A percentile compares a stretch with the other conserved stretches of the same genome.
Evolutionary conservation across 2,113 vertebrate genomes (phyloP).

Genomic region (Hemichromis elongatus): DNA sequence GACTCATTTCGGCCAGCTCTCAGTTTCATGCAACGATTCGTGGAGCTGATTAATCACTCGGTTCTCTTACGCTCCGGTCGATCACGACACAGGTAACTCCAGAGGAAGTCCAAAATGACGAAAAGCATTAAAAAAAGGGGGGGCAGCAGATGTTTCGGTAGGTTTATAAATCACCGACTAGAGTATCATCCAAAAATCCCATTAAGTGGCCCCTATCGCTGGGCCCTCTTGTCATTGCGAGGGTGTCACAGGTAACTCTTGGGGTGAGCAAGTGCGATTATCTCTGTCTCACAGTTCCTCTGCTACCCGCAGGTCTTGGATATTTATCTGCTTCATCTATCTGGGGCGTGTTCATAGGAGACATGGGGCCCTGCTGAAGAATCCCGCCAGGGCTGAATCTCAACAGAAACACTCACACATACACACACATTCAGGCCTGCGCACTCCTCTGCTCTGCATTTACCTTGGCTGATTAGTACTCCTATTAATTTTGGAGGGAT

Average conservation of each 20-base stretch:
- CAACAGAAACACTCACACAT: background rate
- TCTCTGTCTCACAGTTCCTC: conserved; percentile 64
- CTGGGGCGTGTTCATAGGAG: conserved; percentile 80
- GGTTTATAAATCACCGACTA: conserved; percentile 23
- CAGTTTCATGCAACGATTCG: conserved; percentile 52
- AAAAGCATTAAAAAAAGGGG: conserved; percentile 35
- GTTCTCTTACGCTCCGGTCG: conserved; percentile 41
- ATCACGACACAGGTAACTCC: conserved; percentile 60
- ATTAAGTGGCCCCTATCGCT: conserved; percentile 34
- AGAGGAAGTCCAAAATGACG: conserved; percentile 61
- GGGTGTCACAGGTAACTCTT: conserved; percentile 74
- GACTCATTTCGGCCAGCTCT: conserved; percentile 85
- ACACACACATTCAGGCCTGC: background rate
- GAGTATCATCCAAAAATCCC: conserved; percentile 53
- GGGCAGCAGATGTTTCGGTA: background rate
- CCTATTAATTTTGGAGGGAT: background rate
- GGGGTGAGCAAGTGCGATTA: conserved; percentile 56
- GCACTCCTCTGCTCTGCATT: conserved; percentile 19
- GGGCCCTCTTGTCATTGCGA: conserved; percentile 67
- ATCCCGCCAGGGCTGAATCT: conserved; percentile 64
- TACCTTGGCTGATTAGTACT: conserved; percentile 49
- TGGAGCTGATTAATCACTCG: conserved; percentile 48
- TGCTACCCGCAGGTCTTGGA: conserved; percentile 65
- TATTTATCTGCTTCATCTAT: conserved; percentile 75
- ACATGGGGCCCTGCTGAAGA: conserved; percentile 64